Evolutionary conservation across 2,113 vertebrate species (phyloP), one percentile per base, ranked within the genome.

Genomic region (Thamnophis sirtalis): DNA sequence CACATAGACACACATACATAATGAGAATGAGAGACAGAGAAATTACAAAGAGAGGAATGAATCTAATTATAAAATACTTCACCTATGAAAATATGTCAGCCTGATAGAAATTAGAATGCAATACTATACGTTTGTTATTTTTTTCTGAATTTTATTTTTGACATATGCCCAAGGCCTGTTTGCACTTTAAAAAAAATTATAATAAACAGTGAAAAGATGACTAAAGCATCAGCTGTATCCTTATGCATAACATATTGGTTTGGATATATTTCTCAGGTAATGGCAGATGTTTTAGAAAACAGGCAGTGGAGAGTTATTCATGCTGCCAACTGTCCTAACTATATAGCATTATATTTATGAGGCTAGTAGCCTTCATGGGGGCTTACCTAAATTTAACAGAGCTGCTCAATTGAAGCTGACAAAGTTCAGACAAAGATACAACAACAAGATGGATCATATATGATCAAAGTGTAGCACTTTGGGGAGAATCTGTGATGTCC

Each of bases 371-470:
- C 90, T 91, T 93, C 49, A 92, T 68, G 93, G 90, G 8, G 80
- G 93, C 95, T 51, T n/a, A 94, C 94, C 93, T 95, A 92, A 93
- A 96, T 96, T 96, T 94, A 96, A 91, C 88, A 91, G 93, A 97
- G 68, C 73, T 95, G 60, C 93, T 95, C 88, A 90, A 85, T 55
- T 90, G 93, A 91, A 84, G 87, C 88, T 96, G 94, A 93, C 92
- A 92, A 93, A 95, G 95, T 90, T 92, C 49, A 94, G 60, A 84
- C 49, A 91, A 68, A 92, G 93, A 89, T 90, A 90, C 28, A 91
- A 88, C 33, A 92, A 88, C 80, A 95, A 95, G 94, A 93, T 89
- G 92, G 92, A 96, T 95, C 93, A 94, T 88, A 0, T 84, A 21
- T 91, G 96, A 94, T 95, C 88, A 95, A 92, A 96, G 93, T 91